phyloP scores from a whole-genome alignment of 2,113 vertebrate genomes.

The Macroglossus sobrinus region DNA sequence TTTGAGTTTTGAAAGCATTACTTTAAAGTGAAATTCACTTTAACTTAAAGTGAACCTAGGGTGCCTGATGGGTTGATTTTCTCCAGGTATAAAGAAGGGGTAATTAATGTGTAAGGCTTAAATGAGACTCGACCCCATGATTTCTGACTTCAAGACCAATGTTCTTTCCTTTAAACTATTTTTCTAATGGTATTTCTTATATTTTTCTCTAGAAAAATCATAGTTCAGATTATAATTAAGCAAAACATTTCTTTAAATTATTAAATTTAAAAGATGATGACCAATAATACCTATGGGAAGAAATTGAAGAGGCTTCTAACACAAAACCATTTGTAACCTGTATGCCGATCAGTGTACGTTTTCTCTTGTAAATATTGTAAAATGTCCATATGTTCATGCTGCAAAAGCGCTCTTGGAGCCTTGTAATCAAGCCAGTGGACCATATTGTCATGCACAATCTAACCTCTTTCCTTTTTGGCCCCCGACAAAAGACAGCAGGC shows the following conservation, averaged over 20 bases:
- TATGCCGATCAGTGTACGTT: conserved; percentile 23
- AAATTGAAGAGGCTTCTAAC: not conserved
- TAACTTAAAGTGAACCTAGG: conserved; percentile 27
- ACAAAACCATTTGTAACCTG: not conserved
- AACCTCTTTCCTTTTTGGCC: conserved; percentile 56
- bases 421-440: conserved; percentile 66
- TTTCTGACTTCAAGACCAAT: not conserved
- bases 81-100: not conserved
- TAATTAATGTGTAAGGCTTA: not conserved
- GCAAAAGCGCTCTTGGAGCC: conserved; percentile 42
- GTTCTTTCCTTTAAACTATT: not conserved
- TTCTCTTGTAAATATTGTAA: conserved; percentile 62
- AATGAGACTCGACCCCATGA: not conserved
- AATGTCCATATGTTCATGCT: conserved; percentile 64
- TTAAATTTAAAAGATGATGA: not conserved
- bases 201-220: conserved; percentile 33
- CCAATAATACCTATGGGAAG: not conserved
- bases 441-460: conserved; percentile 62
- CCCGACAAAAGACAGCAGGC: conserved; percentile 59
- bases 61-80: not conserved
- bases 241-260: conserved; percentile 10
- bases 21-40: conserved; percentile 31
- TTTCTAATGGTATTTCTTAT: not conserved
- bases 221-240: not conserved
- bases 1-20: not conserved